Evolutionary conservation across 2,113 vertebrate genomes (phyloP), one percentile per base, ranked within the genome.

Genomic region (Tenrec ecaudatus): DNA sequence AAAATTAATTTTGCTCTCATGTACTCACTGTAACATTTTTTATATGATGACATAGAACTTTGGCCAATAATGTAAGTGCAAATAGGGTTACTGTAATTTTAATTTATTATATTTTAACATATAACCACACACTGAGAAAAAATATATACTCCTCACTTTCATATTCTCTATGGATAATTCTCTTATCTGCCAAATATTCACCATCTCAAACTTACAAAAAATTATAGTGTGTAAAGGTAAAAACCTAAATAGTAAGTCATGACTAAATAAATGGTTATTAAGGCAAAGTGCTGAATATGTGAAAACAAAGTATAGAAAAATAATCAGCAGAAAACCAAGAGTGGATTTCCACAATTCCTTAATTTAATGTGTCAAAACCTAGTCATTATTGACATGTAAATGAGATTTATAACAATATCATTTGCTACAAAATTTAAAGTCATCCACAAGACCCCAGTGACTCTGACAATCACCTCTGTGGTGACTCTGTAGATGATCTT

Each of bases 1-100:
- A 27, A 89, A 27, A 6, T 25, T 84, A 22, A 25, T 91, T 89
- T 68, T 33, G 31, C 9, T 47, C 69, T 90, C 79, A 77, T 47
- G 76, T 83, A 77, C 36, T 77, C 38, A 75, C 16, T 47, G 57
- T 64, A 83, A 90, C 58, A 92, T 40, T 92, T 92, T 69, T 69
- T 14, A 85, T 86, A 69, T 69, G 75, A 19, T 86, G 14, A 33
- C 62, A 58, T 17, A 57, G 17, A 33, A 69, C 12, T 85, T 91
- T 69, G 47, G 33, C 14, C 73, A 79, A 47, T 53, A 36, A 91
- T 76, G 78, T 58, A 69, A 38, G 69, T 40, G 36, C 20, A 10
- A 25, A 68, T 38, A 85, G 6, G 68, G 22, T 12, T 73, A 64
- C 31, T 78, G 36, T 58, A 36, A 25, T 33, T 66, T 78, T 78